Percentiles rank a stretch among this genome's conserved stretches.
Conservation (phyloP, 2,113 vertebrate species). For the Ailuropoda melanoleuca region DNA sequence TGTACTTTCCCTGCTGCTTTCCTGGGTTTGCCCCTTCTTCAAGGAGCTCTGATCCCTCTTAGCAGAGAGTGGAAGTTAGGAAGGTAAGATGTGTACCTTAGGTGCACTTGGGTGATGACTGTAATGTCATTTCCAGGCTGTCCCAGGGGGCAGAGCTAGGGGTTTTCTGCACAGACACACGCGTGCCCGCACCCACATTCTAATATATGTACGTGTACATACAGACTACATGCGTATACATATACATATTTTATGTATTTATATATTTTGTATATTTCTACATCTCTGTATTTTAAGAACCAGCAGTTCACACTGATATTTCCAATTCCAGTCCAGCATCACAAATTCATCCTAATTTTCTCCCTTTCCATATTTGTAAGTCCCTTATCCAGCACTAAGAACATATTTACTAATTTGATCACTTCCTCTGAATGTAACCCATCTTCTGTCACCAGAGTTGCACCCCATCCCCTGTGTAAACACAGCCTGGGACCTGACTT, state of each 20-base stretch:
- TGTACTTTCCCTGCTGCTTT: not conserved
- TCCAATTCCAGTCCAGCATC: not conserved
- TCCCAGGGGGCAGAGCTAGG: not conserved
- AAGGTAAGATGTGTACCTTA: not conserved
- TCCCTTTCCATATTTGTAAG: not conserved
- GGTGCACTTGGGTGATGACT: not conserved
- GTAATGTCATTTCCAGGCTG: not conserved
- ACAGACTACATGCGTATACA: no score
- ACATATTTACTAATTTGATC: not conserved
- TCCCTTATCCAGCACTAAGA: not conserved
- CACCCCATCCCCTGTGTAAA: not conserved
- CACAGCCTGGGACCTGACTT: not conserved
- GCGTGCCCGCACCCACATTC: not conserved
- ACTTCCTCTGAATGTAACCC: not conserved
- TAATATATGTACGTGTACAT: not conserved
- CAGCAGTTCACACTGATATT: not conserved
- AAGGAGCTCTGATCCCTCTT: not conserved
- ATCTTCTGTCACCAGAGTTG: not conserved
- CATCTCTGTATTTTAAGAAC: not conserved
- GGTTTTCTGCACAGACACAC: not conserved
- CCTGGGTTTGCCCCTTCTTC: not conserved
- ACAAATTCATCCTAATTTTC: not conserved
- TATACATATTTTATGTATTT: not conserved
- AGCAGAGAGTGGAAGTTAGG: not conserved
- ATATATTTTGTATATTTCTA: not conserved